Base-by-base conservation (phyloP, 2,888 invertebrate species). In the Oscheius sp. region DNA sequence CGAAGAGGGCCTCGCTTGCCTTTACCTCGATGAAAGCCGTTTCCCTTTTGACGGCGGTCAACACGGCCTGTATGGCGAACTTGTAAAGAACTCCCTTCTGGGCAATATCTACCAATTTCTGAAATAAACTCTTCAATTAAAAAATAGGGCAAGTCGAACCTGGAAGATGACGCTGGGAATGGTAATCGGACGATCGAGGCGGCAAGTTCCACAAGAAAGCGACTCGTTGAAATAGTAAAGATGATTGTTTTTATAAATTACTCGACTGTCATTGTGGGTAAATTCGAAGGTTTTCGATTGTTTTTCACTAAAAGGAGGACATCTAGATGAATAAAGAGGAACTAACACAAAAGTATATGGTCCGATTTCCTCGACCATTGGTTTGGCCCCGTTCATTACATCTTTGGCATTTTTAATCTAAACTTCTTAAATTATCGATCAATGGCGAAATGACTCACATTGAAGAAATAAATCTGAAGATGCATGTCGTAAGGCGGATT, bases 81-180 rank as follows among this genome's bases (percentile, higher is more conserved):
- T 73, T 66, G 45, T 23, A 5, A 2, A 52, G 7, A 18, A 13
- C 1, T n/a, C 52, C 21, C 41, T 27, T 70, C 5, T 16, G 63
- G 27, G 83, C 80, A 16, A 77, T 56, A 59, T 86, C 86, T 16
- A 84, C 78, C 7, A 84, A 75, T 66, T 83, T 87, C 84, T 84
- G 66, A 63, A 77, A 23, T 6, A 35, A 9, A 35, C 3, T 35
- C 9, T 45, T 53, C 27, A 43, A 9, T 2, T 13, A 21, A 7
- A 21, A 12, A 70, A 69, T 9, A 18, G n/a, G 21, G 7, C 41
- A 3, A 43, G 55, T 7, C 46, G 9, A 9, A 85, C 85, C 80
- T 86, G 87, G 76, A 86, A 86, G 12, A 88, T 73, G 13, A 87
- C 64, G 52, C 84, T 87, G 18, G 87, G 87, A 16, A 87, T 81